Conservation (phyloP, 2,888 invertebrate genomes). For the Phlogophora meticulosa region DNA sequence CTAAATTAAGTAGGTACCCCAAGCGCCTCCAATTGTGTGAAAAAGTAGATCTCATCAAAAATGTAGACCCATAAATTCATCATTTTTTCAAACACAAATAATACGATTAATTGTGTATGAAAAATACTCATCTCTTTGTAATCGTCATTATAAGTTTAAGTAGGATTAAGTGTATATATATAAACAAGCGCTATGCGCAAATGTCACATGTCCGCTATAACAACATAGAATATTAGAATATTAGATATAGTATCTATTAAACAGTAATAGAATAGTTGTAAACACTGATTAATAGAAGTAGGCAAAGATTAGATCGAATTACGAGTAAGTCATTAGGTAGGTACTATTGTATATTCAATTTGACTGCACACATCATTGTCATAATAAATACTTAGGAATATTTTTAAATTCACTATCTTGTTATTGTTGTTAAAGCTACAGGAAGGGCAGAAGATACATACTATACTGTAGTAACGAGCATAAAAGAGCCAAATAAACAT, state of each 20-base stretch:
- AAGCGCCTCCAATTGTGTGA: background rate
- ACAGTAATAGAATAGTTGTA: too few species aligned
- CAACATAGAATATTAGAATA: too few species aligned
- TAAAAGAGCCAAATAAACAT: too few species aligned
- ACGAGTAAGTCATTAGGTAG: background rate
- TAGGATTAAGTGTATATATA: slow-evolving; percentile 22
- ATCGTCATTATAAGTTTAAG: slow-evolving; percentile 11
- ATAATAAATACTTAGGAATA: background rate
- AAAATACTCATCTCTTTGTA: slow-evolving; percentile 11
- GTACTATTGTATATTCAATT: slow-evolving; percentile 1
- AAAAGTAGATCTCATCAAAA: slow-evolving; percentile 39
- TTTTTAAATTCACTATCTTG: background rate
- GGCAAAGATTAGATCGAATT: background rate
- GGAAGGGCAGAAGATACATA: background rate
- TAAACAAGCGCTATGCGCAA: background rate
- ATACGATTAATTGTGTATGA: slow-evolving; percentile 19
- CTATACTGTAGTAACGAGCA: too few species aligned
- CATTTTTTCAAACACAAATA: slow-evolving; percentile 9
- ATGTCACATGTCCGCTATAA: background rate
- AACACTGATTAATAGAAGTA: background rate
- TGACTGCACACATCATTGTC: background rate
- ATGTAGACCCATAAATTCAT: slow-evolving; percentile 2
- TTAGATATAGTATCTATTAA: too few species aligned
- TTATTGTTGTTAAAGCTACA: slow-evolving; percentile 11
- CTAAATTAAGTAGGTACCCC: slow-evolving; percentile 1